Evolutionary conservation across 2,888 invertebrate species (phyloP).

Genomic region (Caenorhabditis sp.): DNA sequence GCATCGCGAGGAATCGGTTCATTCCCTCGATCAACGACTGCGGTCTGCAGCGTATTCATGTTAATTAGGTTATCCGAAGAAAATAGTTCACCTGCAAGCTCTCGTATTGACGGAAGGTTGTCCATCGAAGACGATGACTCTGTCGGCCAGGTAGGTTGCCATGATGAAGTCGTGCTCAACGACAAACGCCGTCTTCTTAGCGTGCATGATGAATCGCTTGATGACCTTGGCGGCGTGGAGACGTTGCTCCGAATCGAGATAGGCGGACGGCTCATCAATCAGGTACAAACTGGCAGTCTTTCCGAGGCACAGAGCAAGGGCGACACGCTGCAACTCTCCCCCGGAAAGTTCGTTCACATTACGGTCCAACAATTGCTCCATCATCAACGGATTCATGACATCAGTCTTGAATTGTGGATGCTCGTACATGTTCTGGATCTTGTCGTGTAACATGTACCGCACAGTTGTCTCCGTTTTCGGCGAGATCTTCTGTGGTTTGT

Average conservation of each 20-base stretch:
- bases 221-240: slow-evolving; percentile 98
- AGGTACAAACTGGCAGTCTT: slow-evolving; percentile 99
- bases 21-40: slow-evolving; percentile 93
- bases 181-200: slow-evolving; percentile 98
- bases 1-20: slow-evolving; percentile 94
- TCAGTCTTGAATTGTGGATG: slow-evolving; percentile 98
- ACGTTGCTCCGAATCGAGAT: slow-evolving; percentile 99
- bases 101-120: slow-evolving; percentile 89
- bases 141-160: slow-evolving; percentile 97
- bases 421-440: slow-evolving; percentile 95
- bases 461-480: slow-evolving; percentile 94
- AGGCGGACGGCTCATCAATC: slow-evolving; percentile 98
- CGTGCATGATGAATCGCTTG: slow-evolving; percentile 95
- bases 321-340: slow-evolving; percentile 98
- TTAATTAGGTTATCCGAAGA: background rate
- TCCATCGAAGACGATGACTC: slow-evolving; percentile 98
- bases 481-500: slow-evolving; percentile 99
- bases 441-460: slow-evolving; percentile 92
- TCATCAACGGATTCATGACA: slow-evolving; percentile 88
- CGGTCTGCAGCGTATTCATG: slow-evolving; percentile 82
- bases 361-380: slow-evolving; percentile 74
- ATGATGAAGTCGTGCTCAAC: slow-evolving; percentile 99
- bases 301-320: slow-evolving; percentile 94
- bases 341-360: slow-evolving; percentile 92
- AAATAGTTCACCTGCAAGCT: slow-evolving; percentile 85